Percentiles rank a stretch among this genome's conserved stretches.
Conservation (phyloP, 2,888 invertebrate species). For the Hylaea fasciaria region DNA sequence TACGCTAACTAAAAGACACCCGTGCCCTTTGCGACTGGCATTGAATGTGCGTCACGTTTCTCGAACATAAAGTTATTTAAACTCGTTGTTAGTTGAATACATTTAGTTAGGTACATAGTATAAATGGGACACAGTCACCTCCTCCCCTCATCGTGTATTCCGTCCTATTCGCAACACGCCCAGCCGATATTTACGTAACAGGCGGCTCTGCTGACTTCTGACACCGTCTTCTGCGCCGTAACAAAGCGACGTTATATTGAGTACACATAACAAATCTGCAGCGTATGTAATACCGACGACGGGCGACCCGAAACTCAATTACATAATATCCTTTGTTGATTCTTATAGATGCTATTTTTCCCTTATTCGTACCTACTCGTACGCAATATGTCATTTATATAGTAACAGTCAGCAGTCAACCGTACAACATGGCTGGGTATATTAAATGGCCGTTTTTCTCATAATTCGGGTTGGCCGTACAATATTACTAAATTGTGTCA, state of each 20-base stretch:
- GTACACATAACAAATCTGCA: slow-evolving; percentile 64
- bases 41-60: slow-evolving; percentile 53
- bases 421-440: neutral
- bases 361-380: slow-evolving; percentile 14
- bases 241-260: slow-evolving; percentile 61
- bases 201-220: slow-evolving; percentile 76
- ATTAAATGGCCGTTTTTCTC: neutral
- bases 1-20: slow-evolving; percentile 31
- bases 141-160: slow-evolving; percentile 81
- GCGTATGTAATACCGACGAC: slow-evolving; percentile 50
- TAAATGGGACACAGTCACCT: slow-evolving; percentile 66
- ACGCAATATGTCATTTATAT: slow-evolving; percentile 5
- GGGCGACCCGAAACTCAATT: slow-evolving; percentile 55
- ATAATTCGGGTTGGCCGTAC: no score
- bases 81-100: slow-evolving; percentile 68
- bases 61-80: slow-evolving; percentile 68
- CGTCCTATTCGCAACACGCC: slow-evolving; percentile 81
- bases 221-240: slow-evolving; percentile 68
- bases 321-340: slow-evolving; percentile 53
- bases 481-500: no score
- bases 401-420: neutral
- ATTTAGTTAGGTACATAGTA: slow-evolving; percentile 67
- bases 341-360: slow-evolving; percentile 37
- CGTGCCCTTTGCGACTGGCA: slow-evolving; percentile 20
- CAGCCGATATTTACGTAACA: slow-evolving; percentile 81